These are phyloP conservation scores for Aphaenogaster ashmeadi DNA, from an alignment of 1,140 invertebrate species.

Conservation along the genomic window DNA sequence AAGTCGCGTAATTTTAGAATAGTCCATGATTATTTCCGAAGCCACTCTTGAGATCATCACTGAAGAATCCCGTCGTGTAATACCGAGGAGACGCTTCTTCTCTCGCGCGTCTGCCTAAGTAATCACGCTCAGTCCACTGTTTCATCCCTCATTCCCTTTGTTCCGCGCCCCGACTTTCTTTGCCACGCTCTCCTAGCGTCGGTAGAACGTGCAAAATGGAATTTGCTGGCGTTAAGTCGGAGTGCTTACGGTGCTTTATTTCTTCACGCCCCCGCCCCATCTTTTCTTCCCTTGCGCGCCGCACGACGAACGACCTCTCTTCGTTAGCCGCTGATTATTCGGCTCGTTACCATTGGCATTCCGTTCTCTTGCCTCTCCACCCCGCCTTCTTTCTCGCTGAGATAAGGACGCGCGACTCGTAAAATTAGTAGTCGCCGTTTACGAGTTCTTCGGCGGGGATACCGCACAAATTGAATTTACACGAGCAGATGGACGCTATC, in stretches of 20 bases:
- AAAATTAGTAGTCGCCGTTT: conserved; percentile 62
- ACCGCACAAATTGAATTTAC: conserved; percentile 59
- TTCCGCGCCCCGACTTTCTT: conserved; percentile 40
- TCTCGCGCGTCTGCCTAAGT: conserved; percentile 38
- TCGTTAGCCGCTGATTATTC: conserved; percentile 62
- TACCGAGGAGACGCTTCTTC: conserved; percentile 7
- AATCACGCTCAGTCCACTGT: conserved; percentile 46
- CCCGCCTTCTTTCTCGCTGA: conserved; percentile 15
- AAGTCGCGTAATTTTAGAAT: background rate
- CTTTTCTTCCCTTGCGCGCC: conserved; percentile 26
- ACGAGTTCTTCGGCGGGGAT: conserved; percentile 46
- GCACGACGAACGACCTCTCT: conserved; percentile 52
- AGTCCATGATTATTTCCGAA: background rate
- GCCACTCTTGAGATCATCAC: background rate
- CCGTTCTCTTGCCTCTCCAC: conserved; percentile 22
- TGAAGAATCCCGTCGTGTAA: conserved; percentile 39
- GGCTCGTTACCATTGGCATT: conserved; percentile 60
- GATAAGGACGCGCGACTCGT: conserved; percentile 44
- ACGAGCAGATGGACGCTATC: conserved; percentile 38
- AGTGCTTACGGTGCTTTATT: conserved; percentile 64
- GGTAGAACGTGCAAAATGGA: conserved; percentile 58
- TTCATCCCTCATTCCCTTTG: conserved; percentile 61
- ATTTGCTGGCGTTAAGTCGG: conserved; percentile 62
- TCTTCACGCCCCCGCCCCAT: conserved; percentile 29
- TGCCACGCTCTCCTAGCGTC: background rate